Conservation (phyloP, 2,797 vertebrate genomes). For the Urocyon cinereoargenteus region DNA sequence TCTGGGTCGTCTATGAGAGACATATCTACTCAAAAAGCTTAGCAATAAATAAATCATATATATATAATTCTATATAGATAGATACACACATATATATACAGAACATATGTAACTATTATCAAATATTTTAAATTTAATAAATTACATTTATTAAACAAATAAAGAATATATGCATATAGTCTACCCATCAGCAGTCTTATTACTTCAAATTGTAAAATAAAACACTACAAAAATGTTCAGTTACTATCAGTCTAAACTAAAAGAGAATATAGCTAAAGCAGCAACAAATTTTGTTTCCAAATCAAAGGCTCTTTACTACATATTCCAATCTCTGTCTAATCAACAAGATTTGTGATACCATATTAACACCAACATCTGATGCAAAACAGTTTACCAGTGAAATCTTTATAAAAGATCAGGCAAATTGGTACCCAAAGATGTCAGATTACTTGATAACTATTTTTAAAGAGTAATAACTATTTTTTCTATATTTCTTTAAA, state of each 20-base stretch:
- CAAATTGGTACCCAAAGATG: background rate
- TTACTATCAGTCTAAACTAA: slow-evolving; percentile 28
- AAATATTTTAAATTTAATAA: background rate
- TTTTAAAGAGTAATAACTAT: slow-evolving; percentile 49
- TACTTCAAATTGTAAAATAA: slow-evolving; percentile 40
- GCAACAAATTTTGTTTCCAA: slow-evolving; percentile 46
- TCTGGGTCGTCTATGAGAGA: background rate
- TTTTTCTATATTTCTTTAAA: slow-evolving; percentile 27
- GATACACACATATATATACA: background rate
- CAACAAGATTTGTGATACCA: background rate
- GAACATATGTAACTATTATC: background rate
- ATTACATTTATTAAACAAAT: background rate
- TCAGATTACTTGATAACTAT: slow-evolving; percentile 2
- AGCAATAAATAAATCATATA: background rate
- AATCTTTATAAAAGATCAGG: background rate
- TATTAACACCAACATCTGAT: slow-evolving; percentile 19
- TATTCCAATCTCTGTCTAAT: background rate
- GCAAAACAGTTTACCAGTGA: background rate
- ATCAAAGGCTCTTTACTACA: background rate
- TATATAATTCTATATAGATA: background rate
- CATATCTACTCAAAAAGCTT: background rate
- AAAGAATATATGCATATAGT: background rate
- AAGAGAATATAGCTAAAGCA: slow-evolving; percentile 8
- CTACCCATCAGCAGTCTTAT: background rate
- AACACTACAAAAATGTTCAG: background rate